Base-by-base conservation (phyloP, 2,888 invertebrate species). In the Crepidodera aurea region DNA sequence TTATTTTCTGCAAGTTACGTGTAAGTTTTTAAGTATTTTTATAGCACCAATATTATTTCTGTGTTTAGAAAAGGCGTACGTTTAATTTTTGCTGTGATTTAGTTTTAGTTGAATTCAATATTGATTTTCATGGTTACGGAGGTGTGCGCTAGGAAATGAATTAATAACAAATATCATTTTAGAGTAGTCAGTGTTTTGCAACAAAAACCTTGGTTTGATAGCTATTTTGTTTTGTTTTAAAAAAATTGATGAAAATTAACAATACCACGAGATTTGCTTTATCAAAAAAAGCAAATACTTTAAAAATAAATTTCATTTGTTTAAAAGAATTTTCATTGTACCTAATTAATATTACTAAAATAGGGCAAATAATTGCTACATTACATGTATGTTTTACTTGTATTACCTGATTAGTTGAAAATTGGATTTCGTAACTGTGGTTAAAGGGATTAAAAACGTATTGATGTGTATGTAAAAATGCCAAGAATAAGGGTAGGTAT, bases 1-100 rank as follows among this genome's bases (percentile, higher is more conserved):
- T 69, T 67, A 66, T 66, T 67, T 72, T 69, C 67, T 58, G 66
- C 63, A 60, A 70, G 69, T 69, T 71, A 69, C 69, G 67, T 69
- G 71, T 73, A 72, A 73, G 72, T 73, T 72, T 72, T 70, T 66
- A 51, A 6, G 19, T 60, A 60, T 61, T 59, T 62, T 60, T 39
- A 42, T 58, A 10, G 19, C 12, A 32, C 8, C 51, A 18, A 8
- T 51, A 13, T 32, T 51, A 3, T 15, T 34, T 32, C 34, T 37
- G 6, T 25, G 18, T 12, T 51, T 3, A 22, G 19, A 22, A 22
- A 19, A 15, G 25, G 3, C 27, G 5, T 51, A 18, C 6, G 22
- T 4, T 4, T 22, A 22, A 22, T 22, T 2, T 29, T 29, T 10
- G 10, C 10, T 2, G 29, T 29, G 10, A 29, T 29, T 29, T 8